phyloP scores from a whole-genome alignment of 2,113 vertebrate species.

The Chloebia gouldiae region DNA sequence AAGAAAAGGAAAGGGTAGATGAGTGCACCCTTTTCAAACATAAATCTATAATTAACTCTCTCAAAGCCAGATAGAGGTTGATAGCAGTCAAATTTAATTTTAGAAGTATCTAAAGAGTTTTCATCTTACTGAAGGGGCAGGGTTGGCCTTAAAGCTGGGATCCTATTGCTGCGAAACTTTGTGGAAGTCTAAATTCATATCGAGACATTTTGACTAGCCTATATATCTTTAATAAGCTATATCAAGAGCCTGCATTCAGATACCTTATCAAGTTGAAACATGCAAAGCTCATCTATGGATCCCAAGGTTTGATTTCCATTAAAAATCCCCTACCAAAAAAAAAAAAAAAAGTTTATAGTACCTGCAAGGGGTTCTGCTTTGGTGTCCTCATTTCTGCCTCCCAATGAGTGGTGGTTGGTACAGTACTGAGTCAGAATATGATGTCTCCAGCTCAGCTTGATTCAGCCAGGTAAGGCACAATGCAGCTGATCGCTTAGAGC shows the following conservation, averaged over 20 bases:
- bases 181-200: not conserved
- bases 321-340: not conserved
- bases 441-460: not conserved
- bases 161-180: not conserved
- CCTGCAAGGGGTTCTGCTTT: not conserved
- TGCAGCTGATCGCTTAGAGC: not conserved
- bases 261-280: not conserved
- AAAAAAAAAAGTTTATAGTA: not conserved
- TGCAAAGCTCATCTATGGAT: not conserved
- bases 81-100: not conserved
- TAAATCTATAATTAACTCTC: not conserved
- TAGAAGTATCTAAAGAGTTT: not conserved
- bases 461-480: constrained; percentile 50
- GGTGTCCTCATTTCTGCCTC: not conserved
- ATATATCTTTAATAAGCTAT: not conserved
- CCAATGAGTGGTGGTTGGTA: not conserved
- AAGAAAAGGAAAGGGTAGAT: not conserved
- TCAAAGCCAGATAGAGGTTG: not conserved
- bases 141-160: not conserved
- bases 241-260: not conserved
- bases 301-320: not conserved
- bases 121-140: not conserved
- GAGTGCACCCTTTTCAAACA: not conserved
- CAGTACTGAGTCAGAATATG: not conserved
- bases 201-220: not conserved